A percentile compares a stretch with the other conserved stretches of the same genome.
Evolutionary conservation across 1,140 invertebrate species (phyloP).

Genomic region (Antheraea pernyi): DNA sequence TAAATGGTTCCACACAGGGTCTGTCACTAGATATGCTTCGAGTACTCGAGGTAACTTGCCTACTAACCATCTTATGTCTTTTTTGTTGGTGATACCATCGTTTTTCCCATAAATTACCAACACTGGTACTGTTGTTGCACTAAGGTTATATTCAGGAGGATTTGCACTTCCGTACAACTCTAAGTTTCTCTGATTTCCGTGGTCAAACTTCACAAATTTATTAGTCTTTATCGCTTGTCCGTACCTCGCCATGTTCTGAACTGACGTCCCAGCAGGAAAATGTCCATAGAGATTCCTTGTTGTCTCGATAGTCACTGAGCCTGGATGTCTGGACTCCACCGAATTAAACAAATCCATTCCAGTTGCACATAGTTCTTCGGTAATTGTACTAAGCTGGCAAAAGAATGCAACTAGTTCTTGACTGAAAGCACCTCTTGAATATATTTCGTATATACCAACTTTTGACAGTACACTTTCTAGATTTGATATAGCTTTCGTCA

Average conservation of each 20-base stretch:
- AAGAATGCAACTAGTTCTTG: conserved; percentile 42
- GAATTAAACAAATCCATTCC: conserved; percentile 29
- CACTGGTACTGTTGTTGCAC: conserved; percentile 71
- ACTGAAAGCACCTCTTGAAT: conserved; percentile 36
- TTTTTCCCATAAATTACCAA: conserved; percentile 20
- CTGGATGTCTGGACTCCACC: conserved; percentile 17
- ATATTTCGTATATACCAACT: conserved; percentile 38
- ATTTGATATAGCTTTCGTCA: conserved; percentile 17
- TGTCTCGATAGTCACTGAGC: conserved; percentile 18
- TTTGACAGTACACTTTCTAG: conserved; percentile 28
- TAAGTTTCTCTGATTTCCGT: conserved; percentile 66
- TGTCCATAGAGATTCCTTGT: conserved; percentile 72
- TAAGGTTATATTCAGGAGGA: conserved; percentile 77
- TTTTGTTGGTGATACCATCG: conserved; percentile 50
- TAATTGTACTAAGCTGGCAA: conserved; percentile 33
- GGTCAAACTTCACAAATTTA: conserved; percentile 74
- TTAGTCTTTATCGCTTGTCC: conserved; percentile 66
- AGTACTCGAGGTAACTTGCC: conserved; percentile 48
- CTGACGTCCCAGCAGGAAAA: conserved; percentile 85
- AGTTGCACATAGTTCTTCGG: conserved; percentile 31
- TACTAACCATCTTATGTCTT: conserved; percentile 53
- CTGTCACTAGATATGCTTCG: conserved; percentile 38
- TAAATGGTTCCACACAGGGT: conserved; percentile 60
- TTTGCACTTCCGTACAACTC: conserved; percentile 63
- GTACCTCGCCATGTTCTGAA: conserved; percentile 82